Evolutionary conservation across 2,113 vertebrate genomes (phyloP), one percentile per base, ranked within the genome.

Genomic region (Narcine bancroftii): DNA sequence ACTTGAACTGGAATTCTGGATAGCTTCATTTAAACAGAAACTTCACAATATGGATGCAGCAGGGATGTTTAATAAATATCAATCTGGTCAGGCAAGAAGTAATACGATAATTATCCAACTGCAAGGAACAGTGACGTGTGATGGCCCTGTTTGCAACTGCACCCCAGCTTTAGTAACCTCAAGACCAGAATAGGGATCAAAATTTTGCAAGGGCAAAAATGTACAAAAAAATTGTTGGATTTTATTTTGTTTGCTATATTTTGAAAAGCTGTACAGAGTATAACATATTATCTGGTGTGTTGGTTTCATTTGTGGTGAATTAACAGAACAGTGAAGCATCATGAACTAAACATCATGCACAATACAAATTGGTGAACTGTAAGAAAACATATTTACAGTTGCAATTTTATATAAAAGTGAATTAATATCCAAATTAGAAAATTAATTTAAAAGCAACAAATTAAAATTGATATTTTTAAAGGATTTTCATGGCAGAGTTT

Each of bases 351-450:
- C 65, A 91, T 69, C 65, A 91, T 10, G 26, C 4, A 24, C 10
- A 91, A 36, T 91, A 91, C 89, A 91, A 69, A 69, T 91, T 91
- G 47, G 63, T 91, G 65, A 91, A 91, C 65, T 42, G 26, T 71
- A 91, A 91, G 63, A 91, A 91, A 91, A 91, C 39, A 69, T 91
- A 91, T 91, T 91, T 91, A 91, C 89, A 91, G 89, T 71, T 91
- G 39, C 69, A 91, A 91, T 47, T 69, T 66, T 91, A 9, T 42
- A 45, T 42, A 89, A 66, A 69, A 29, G 39, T 47, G 65, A 69
- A 91, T 69, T 69, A 91, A 91, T 10, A 69, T 91, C 24, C 63
- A 69, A 87, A 63, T 63, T 36, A 60, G 60, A 79, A 60, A 39
- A 39, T n/a, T 75, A 39, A 60, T 87, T 87, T 60, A 60, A 87